These are phyloP conservation scores for human (Homo sapiens) DNA, from an alignment of 2,113 vertebrate species.

Conservation along the genomic window DNA sequence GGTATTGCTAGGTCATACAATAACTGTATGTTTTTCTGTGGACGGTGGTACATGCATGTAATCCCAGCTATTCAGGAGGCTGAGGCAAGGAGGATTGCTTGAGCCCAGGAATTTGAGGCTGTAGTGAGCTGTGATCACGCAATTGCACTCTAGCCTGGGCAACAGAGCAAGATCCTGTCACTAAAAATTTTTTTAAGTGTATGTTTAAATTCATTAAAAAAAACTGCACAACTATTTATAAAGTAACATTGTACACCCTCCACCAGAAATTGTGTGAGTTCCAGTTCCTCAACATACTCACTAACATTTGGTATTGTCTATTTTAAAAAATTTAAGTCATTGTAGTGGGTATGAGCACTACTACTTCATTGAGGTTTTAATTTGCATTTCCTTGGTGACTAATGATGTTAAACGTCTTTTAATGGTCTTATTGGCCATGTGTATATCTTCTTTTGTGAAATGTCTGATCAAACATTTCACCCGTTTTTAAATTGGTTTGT, in stretches of 20 bases:
- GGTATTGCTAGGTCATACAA: background rate
- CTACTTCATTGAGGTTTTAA: background rate
- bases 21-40: background rate
- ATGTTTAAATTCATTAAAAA: background rate
- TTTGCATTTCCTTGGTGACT: conserved; percentile 24
- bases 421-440: background rate
- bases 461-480: background rate
- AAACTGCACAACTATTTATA: background rate
- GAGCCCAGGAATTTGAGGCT: no score
- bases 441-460: background rate
- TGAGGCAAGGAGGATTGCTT: no score
- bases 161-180: no score
- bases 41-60: no score
- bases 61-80: no score
- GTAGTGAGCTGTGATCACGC: no score
- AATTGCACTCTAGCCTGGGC: no score
- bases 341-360: background rate
- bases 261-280: background rate
- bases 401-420: background rate
- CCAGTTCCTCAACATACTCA: background rate
- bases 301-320: background rate
- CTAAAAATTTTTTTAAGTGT: background rate
- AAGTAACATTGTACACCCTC: background rate
- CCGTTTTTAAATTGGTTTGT: background rate
- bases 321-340: background rate